phyloP scores from a whole-genome alignment of 2,888 invertebrate genomes.

The Hoplodrina ambigua region DNA sequence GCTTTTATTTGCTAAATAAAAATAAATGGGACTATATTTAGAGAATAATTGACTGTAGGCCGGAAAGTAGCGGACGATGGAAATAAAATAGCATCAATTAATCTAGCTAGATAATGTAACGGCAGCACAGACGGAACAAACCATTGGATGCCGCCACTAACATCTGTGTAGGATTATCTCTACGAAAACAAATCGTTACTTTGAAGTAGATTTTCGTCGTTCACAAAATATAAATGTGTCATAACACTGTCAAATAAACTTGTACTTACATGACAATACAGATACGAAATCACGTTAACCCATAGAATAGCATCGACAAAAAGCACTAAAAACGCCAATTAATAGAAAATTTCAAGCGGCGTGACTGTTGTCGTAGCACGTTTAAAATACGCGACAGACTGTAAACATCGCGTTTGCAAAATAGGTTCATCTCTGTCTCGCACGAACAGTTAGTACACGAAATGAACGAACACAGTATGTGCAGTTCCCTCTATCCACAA shows the following conservation, averaged over 20 bases:
- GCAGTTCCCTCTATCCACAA: constrained; percentile 71
- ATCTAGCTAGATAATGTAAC: constrained; percentile 46
- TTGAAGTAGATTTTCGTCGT: constrained; percentile 65
- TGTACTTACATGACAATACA: constrained; percentile 73
- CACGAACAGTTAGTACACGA: constrained; percentile 57
- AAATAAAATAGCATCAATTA: constrained; percentile 63
- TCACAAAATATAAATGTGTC: constrained; percentile 70
- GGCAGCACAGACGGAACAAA: constrained; percentile 24
- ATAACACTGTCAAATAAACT: constrained; percentile 72
- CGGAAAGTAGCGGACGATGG: constrained; percentile 57
- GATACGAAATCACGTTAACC: constrained; percentile 77
- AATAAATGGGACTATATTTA: constrained; percentile 81
- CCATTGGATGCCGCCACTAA: constrained; percentile 39
- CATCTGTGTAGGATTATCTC: constrained; percentile 61
- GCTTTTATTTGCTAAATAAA: constrained; percentile 85
- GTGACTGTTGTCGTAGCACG: constrained; percentile 80
- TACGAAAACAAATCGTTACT: constrained; percentile 67
- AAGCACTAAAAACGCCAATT: constrained; percentile 83
- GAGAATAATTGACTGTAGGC: constrained; percentile 67
- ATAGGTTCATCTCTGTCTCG: constrained; percentile 74
- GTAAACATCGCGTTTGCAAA: constrained; percentile 64
- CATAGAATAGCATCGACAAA: constrained; percentile 76
- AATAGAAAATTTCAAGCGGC: constrained; percentile 84
- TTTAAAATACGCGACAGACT: constrained; percentile 79
- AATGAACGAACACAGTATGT: constrained; percentile 70